These are phyloP conservation scores for Cyrtonyx montezumae DNA, from an alignment of 2,113 vertebrate species.

Conservation along the genomic window DNA sequence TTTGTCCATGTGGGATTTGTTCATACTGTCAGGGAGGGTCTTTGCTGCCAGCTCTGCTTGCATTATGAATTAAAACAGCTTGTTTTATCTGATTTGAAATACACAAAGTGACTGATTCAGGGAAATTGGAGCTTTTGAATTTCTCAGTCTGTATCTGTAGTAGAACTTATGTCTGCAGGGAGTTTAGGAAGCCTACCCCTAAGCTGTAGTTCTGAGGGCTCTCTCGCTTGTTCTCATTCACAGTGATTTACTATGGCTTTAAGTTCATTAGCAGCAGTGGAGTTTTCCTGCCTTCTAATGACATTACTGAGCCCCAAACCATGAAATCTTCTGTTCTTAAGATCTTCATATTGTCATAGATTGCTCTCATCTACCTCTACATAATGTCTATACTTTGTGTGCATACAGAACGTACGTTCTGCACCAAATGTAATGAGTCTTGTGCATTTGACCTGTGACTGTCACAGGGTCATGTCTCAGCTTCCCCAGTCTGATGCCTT, in stretches of 20 bases:
- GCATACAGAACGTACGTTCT: neutral
- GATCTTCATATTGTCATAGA: neutral
- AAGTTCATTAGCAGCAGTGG: neutral
- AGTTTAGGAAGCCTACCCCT: neutral
- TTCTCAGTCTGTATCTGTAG: neutral
- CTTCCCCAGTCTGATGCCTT: neutral
- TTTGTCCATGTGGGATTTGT: neutral
- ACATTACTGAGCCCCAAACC: neutral
- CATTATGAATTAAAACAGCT: neutral
- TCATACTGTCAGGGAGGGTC: slow-evolving; percentile 13
- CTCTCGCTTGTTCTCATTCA: neutral
- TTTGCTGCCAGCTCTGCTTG: neutral
- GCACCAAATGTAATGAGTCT: neutral
- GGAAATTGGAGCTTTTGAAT: neutral
- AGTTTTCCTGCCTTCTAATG: neutral
- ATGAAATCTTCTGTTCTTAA: neutral
- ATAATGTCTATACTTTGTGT: neutral
- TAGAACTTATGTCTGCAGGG: neutral
- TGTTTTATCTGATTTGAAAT: slow-evolving; percentile 24
- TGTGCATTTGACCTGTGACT: neutral
- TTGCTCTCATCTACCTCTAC: neutral
- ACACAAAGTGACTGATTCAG: neutral
- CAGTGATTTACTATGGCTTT: neutral
- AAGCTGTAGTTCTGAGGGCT: neutral
- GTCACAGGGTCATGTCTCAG: neutral